Evolutionary conservation across 1,140 invertebrate genomes (phyloP).

Genomic region (Cotesia glomerata): DNA sequence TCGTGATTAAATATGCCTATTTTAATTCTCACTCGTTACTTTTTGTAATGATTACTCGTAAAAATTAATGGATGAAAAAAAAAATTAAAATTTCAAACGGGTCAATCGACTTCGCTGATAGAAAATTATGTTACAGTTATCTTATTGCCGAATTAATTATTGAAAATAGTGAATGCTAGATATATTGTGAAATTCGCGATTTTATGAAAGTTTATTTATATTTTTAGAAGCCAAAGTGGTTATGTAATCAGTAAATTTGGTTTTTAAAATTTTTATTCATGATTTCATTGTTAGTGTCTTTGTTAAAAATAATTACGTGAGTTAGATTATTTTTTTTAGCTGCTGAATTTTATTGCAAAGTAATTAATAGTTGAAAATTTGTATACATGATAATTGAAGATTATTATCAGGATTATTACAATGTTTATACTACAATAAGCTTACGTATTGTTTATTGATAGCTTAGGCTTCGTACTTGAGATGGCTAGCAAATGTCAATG

Average conservation of each 20-base stretch:
- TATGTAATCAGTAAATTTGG: neutral
- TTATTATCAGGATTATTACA: no score
- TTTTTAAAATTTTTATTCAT: conserved; percentile 5
- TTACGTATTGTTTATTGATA: neutral
- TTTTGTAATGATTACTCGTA: neutral
- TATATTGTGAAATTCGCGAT: conserved; percentile 30
- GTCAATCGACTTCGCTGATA: no score
- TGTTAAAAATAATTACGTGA: neutral
- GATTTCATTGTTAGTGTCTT: neutral
- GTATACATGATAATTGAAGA: no score
- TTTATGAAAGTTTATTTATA: conserved; percentile 7
- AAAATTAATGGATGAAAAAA: neutral
- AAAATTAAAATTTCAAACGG: neutral
- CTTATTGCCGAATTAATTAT: neutral
- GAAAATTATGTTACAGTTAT: neutral
- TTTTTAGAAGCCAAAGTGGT: neutral
- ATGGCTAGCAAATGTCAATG: conserved; percentile 1
- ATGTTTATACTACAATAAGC: no score
- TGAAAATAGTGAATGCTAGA: conserved; percentile 11
- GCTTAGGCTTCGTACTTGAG: neutral
- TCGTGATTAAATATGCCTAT: neutral
- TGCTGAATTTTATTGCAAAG: neutral
- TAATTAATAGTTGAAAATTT: neutral
- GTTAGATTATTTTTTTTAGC: no score
- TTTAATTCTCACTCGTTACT: neutral